Evolutionary conservation across 2,113 vertebrate species (phyloP), one percentile per base, ranked within the genome.

Genomic region (Verasper variegatus): DNA sequence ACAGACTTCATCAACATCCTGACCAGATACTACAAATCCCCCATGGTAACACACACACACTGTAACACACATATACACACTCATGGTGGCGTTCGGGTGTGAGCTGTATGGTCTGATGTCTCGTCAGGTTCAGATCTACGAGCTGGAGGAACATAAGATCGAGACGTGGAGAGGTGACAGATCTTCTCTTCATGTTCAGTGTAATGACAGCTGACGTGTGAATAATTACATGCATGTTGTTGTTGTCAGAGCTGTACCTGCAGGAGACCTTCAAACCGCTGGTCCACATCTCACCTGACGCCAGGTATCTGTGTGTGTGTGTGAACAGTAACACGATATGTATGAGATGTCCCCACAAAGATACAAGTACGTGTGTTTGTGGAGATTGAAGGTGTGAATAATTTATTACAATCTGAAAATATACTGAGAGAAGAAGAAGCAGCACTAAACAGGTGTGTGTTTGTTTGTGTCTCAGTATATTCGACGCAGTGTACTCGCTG

Each of bases 261-360:
- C 98, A 99, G 95, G 98, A 99, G 93, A 99, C 97, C 6, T 99
- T 99, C 94, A 99, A 99, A 84, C 97, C 98, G 88, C 96, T 99
- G 94, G 98, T 99, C 89, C 97, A 97, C 94, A 99, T 99, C 89
- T 96, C 96, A 84, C 98, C 98, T 78, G 96, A 97, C 86, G 97
- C 97, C 94, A 99, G 98, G 98, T 99, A 94, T 40, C 37, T 40
- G 35, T 37, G 35, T 35, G 23, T 35, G 23, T 24, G 23, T 27
- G 27, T 27, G 27, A 27, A 27, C 27, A 27, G 27, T 26, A 27
- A 27, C 4, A 27, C 27, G 5, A 27, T 27, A 27, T 27, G 27
- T 5, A 27, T 27, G 27, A 27, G 27, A 27, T 27, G 27, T 27
- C 27, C 27, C 27, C 27, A 27, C 27, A 27, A 27, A 27, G 27